Base-by-base conservation (phyloP, 2,888 invertebrate genomes). In the Bimastos eiseni region DNA sequence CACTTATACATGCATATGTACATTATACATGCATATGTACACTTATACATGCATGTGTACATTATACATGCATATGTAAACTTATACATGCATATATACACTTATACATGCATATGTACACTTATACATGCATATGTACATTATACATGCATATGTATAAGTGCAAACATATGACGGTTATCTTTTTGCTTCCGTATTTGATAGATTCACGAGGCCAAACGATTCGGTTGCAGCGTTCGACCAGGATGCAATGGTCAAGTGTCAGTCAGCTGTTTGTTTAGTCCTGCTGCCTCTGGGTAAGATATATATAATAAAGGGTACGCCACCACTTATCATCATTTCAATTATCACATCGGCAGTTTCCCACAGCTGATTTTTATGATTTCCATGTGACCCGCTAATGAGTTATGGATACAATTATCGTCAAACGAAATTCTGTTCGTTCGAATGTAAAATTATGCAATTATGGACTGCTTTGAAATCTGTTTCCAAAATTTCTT, bases 161-260 rank as follows among this genome's bases (percentile, higher is more conserved):
- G 24, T 24, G 19, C 30, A 70, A 8, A 70, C 70, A 70, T n/a
- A 70, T 70, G 70, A 70, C 70, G 30, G n/a, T n/a, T 30, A 33
- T 88, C 3, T 33, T 34, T 55, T 90, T 89, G 8, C 41, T 83
- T 33, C 37, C 37, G 37, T 70, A 36, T 37, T 90, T 89, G 24
- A 38, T 91, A 92, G 92, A 91, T 92, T 41, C 83, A n/a, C 33
- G 33, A 36, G 24, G 91, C 92, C 21, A 83, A 90, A 21, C 70
- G 49, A 34, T 92, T 92, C 88, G 92, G 92, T 19, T 92, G 92
- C 90, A 92, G 92, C 44, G 92, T 92, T 34, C 41, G 90, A 41
- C 92, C 92, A 15, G 90, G 91, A 70, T 92, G 92, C 89, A 89
- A 89, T n/a, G 91, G 92, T 41, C 55, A 36, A 33, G 90, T 90